phyloP scores from a whole-genome alignment of 2,797 vertebrate genomes.

The Tragelaphus eurycerus region DNA sequence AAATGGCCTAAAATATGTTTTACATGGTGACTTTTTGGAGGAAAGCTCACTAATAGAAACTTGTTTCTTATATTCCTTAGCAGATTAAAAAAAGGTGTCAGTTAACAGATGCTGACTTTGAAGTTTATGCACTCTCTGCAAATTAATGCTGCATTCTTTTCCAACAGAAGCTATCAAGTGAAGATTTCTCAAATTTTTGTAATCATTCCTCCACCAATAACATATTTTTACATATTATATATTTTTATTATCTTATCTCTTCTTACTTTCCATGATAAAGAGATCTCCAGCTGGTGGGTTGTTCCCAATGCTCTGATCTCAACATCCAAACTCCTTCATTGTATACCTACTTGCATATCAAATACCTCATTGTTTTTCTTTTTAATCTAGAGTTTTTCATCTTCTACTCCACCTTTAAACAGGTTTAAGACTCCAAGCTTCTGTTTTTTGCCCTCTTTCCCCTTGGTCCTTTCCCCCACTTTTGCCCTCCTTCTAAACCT shows the following conservation, averaged over 20 bases:
- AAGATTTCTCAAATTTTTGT: background rate
- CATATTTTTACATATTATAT: background rate
- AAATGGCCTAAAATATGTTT: background rate
- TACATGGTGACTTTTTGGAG: background rate
- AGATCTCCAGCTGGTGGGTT: background rate
- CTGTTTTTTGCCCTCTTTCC: background rate
- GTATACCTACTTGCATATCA: background rate
- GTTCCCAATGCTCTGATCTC: background rate
- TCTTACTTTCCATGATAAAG: background rate
- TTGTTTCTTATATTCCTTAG: background rate
- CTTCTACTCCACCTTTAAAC: background rate
- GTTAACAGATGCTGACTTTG: background rate
- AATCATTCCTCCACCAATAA: background rate
- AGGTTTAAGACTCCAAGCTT: background rate
- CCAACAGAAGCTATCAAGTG: background rate
- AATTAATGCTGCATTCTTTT: background rate
- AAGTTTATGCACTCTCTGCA: background rate
- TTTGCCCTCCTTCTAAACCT: background rate
- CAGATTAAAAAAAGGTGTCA: background rate
- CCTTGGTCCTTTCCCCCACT: background rate
- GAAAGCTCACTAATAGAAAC: background rate
- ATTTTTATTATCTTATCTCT: background rate
- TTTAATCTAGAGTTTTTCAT: background rate
- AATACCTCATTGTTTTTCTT: background rate
- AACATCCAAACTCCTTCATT: background rate